Evolutionary conservation across 2,888 invertebrate genomes (phyloP).

Genomic region (Oscheius onirici): DNA sequence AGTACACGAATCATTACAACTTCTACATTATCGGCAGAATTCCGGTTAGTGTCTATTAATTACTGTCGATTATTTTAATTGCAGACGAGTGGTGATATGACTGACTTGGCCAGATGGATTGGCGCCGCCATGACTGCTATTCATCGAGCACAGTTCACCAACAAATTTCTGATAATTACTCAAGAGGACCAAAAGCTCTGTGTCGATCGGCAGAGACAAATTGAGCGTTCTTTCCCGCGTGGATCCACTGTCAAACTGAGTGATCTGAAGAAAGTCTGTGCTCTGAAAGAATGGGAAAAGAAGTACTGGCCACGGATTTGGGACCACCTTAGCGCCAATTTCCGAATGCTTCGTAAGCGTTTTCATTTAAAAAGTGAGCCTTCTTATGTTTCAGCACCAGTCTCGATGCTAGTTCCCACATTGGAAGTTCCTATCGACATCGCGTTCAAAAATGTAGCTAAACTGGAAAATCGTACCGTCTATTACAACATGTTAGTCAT

Average conservation of each 20-base stretch:
- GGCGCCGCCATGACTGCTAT: conserved; percentile 3
- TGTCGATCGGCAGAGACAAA: too few species aligned
- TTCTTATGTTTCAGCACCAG: conserved; percentile 11
- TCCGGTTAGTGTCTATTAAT: background rate
- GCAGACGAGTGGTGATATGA: background rate
- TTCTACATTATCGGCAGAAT: background rate
- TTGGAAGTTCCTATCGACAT: background rate
- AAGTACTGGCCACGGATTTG: conserved; percentile 30
- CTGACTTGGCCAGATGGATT: background rate
- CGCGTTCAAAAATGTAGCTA: background rate
- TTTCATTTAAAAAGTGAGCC: background rate
- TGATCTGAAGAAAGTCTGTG: background rate
- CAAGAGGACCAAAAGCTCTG: background rate
- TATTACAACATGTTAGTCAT: background rate
- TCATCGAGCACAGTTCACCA: background rate
- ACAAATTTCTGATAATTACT: background rate
- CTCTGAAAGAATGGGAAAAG: conserved; percentile 16
- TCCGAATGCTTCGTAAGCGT: conserved; percentile 20
- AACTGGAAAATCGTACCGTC: background rate
- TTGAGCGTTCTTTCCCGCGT: background rate
- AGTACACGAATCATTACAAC: conserved; percentile 1
- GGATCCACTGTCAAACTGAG: conserved; percentile 1
- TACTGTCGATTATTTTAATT: background rate
- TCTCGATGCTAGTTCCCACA: background rate
- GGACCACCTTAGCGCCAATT: conserved; percentile 21